Evolutionary conservation across 2,113 vertebrate species (phyloP).

Genomic region (Leiothrix lutea): DNA sequence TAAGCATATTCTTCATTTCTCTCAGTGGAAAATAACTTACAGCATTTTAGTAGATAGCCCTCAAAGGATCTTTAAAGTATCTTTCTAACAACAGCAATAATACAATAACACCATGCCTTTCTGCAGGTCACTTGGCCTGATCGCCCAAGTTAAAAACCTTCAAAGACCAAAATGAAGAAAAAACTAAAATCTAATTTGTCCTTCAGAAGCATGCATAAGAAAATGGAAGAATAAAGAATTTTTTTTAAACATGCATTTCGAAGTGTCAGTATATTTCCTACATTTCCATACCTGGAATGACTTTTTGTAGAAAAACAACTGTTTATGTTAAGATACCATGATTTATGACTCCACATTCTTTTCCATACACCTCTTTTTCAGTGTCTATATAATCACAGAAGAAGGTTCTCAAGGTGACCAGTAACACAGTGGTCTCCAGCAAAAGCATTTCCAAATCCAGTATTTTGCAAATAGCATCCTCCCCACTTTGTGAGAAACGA

Average conservation of each 20-base stretch:
- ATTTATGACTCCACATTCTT: accelerated
- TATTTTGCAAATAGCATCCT: not conserved
- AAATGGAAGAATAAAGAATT: not conserved
- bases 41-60: not conserved
- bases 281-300: slow-evolving; percentile 42
- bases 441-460: not conserved
- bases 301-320: slow-evolving; percentile 45
- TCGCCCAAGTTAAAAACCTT: not conserved
- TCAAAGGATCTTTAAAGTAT: not conserved
- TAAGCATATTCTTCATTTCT: not conserved
- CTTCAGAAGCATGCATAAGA: not conserved
- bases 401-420: not conserved
- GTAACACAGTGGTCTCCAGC: not conserved
- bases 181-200: not conserved
- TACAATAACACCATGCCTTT: not conserved
- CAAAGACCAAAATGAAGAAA: not conserved
- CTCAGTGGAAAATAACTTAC: not conserved
- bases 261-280: not conserved
- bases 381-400: not conserved
- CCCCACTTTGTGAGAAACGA: not conserved
- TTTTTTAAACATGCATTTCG: not conserved
- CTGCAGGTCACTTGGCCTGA: not conserved
- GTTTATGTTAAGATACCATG: not conserved
- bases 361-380: not conserved
- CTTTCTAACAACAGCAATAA: not conserved